Evolutionary conservation across 2,113 vertebrate genomes (phyloP), one percentile per base, ranked within the genome.

Genomic region (Cavia aperea): DNA sequence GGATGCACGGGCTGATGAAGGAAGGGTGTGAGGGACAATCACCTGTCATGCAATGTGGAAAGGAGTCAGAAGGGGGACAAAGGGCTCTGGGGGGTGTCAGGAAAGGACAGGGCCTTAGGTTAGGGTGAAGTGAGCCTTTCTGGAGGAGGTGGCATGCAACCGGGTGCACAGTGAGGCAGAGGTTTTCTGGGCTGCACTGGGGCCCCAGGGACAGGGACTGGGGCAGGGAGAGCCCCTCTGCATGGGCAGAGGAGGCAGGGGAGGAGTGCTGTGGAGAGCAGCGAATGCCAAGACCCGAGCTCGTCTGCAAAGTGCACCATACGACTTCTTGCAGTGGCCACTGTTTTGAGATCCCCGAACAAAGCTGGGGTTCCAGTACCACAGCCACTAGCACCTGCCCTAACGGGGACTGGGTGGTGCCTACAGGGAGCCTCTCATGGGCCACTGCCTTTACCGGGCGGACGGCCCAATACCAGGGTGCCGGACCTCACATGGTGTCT

Each of bases 221-320:
- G 68, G 68, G n/a, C 33, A 10, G 21, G 19, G 68, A 39, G 18
- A 11, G 68, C 19, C n/a, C 68, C 68, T 19, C 19, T 39, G n/a
- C 9, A 8, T 72, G 70, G n/a, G 10, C 63, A 43, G 19, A 19
- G 70, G 4, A 23, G 19, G n/a, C 2, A 12, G n/a, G n/a, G 70
- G 18, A 72, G 68, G 68, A n/a, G 3, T 19, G 18, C 36, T 2
- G 31, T 14, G 31, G 46, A 66, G 12, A 54, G 33, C 21, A 3
- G 2, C 29, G 13, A 12, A 7, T 0, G 49, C 46, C 29, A 2
- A 51, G 46, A 19, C 7, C 16, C 1, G 70, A 11, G 21, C 70
- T 72, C n/a, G 9, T n/a, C 9, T 39, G 5, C 8, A 10, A 72
- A 72, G 23, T 72, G 23, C 70, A 43, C n/a, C 4, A 72, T 15